These are phyloP conservation scores for Metridium senile DNA, from an alignment of 92 coral and sea anemone genomes.

Conservation along the genomic window DNA sequence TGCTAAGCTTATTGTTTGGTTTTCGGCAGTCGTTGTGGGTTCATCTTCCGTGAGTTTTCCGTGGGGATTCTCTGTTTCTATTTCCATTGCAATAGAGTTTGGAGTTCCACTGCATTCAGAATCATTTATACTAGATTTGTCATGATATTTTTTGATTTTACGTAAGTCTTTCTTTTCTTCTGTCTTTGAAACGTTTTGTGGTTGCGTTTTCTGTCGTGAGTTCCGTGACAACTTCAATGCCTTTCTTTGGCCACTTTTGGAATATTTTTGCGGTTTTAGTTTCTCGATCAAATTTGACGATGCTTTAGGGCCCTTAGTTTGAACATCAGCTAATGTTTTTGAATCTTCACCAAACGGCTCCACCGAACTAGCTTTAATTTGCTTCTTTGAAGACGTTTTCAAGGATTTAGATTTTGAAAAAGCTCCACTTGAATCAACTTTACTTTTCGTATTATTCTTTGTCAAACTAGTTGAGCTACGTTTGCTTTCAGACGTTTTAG, in stretches of 20 bases:
- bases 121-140: too few relatives aligned
- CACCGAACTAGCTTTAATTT: background rate
- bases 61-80: background rate
- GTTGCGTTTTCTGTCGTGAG: background rate
- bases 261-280: background rate
- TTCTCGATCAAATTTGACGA: background rate
- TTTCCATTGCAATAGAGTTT: background rate
- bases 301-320: background rate
- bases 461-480: background rate
- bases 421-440: background rate
- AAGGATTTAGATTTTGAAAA: background rate
- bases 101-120: too few relatives aligned
- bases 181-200: background rate
- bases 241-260: background rate
- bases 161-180: background rate
- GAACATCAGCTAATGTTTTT: background rate
- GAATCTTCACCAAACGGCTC: background rate
- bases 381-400: slow-evolving; percentile 5
- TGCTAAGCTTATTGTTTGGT: background rate
- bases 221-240: background rate
- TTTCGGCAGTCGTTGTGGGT: background rate
- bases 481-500: background rate
- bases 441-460: background rate
- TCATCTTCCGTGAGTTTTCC: background rate
- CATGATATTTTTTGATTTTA: background rate